phyloP scores from a whole-genome alignment of 2,113 vertebrate genomes.

The Cardinalis cardinalis region DNA sequence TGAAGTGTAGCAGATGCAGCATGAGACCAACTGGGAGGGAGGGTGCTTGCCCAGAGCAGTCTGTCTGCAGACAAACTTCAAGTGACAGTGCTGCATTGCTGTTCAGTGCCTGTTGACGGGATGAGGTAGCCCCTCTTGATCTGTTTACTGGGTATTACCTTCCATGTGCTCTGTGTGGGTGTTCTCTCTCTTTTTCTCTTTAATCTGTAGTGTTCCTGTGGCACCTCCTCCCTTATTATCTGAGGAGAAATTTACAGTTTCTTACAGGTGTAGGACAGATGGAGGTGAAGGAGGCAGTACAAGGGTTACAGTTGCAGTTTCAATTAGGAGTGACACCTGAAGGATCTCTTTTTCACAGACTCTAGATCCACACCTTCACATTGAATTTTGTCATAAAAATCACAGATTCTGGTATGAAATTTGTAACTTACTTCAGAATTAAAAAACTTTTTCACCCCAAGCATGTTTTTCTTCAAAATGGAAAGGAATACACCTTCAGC shows the following conservation, averaged over 20 bases:
- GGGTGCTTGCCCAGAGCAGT: not conserved
- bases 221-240: not conserved
- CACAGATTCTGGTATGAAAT: not conserved
- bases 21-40: accelerated
- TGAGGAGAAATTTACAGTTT: not conserved
- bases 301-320: not conserved
- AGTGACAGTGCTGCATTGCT: not conserved
- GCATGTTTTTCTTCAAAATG: not conserved
- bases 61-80: not conserved
- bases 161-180: not conserved
- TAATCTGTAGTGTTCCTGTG: not conserved
- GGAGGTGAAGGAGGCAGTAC: not conserved
- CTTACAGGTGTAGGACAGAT: not conserved
- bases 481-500: not conserved
- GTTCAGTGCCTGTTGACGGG: not conserved
- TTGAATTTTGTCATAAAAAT: not conserved
- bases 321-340: not conserved
- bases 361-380: not conserved
- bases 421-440: not conserved
- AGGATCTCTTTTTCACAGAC: not conserved
- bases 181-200: not conserved
- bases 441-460: not conserved
- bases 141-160: accelerated
- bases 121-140: not conserved
- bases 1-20: not conserved